Evolutionary conservation across 2,113 vertebrate genomes (phyloP).

Genomic region (Sphaerodactylus townsendi): DNA sequence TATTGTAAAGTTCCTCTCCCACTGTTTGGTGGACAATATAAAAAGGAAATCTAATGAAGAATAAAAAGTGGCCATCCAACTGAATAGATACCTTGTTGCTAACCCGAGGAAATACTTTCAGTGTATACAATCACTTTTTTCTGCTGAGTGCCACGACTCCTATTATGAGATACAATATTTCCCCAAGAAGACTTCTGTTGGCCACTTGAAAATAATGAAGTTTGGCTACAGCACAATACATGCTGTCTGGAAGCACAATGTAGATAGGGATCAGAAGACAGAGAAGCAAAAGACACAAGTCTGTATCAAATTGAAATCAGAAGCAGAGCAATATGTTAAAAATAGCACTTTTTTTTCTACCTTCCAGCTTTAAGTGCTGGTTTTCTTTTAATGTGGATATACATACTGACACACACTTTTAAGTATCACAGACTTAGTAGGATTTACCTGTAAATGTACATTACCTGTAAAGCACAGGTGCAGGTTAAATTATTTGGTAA

Average conservation of each 20-base stretch:
- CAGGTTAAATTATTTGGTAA: background rate
- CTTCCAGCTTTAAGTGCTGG: background rate
- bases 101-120: conserved; percentile 9
- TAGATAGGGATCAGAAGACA: conserved; percentile 7
- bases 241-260: conserved; percentile 29
- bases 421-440: background rate
- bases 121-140: conserved; percentile 1
- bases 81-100: background rate
- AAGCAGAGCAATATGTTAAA: background rate
- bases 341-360: background rate
- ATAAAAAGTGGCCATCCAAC: conserved; percentile 2
- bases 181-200: conserved; percentile 18
- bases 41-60: conserved; percentile 1
- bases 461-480: background rate
- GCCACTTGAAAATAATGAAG: conserved; percentile 44
- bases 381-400: background rate
- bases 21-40: conserved; percentile 11
- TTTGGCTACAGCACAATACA: conserved; percentile 23
- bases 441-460: background rate
- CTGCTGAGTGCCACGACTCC: conserved; percentile 14
- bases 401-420: background rate
- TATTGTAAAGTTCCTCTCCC: background rate
- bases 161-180: conserved; percentile 37
- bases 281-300: conserved; percentile 6
- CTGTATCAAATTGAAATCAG: conserved; percentile 39